Percentiles rank a stretch among this genome's conserved stretches.
Conservation (phyloP, 2,888 invertebrate genomes). For the Oegoconia quadripuncta region DNA sequence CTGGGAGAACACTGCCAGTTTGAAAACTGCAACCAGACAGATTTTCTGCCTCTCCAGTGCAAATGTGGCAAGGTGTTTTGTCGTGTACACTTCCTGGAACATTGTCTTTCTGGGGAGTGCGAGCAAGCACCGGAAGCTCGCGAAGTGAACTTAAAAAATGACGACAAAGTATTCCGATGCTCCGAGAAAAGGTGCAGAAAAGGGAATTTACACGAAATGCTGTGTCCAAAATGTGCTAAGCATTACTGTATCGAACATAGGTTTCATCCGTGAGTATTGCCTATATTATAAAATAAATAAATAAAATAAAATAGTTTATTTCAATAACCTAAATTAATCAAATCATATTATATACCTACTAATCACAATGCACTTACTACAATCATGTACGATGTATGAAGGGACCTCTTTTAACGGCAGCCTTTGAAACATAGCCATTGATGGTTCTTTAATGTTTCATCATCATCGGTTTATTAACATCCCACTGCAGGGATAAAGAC, state of each 20-base stretch:
- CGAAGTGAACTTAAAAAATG: slow-evolving; percentile 55
- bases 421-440: no score
- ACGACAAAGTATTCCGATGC: slow-evolving; percentile 74
- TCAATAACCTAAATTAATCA: no score
- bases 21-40: slow-evolving; percentile 81
- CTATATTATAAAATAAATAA: no score
- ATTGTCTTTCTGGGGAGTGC: slow-evolving; percentile 75
- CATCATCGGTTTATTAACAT: no score
- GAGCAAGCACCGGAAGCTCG: slow-evolving; percentile 58
- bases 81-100: slow-evolving; percentile 81
- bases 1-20: slow-evolving; percentile 83
- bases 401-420: no score
- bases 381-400: no score
- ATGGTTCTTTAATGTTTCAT: no score
- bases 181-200: slow-evolving; percentile 78
- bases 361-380: no score
- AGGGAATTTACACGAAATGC: slow-evolving; percentile 81
- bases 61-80: slow-evolving; percentile 82
- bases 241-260: slow-evolving; percentile 87
- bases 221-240: slow-evolving; percentile 81
- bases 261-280: slow-evolving; percentile 75
- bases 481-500: no score
- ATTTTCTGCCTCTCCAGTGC: slow-evolving; percentile 86
- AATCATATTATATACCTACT: no score
- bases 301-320: neutral